Percentiles rank a stretch among this genome's conserved stretches.
Evolutionary conservation across 2,113 vertebrate species (phyloP).

Genomic region (Bothrops jararaca): DNA sequence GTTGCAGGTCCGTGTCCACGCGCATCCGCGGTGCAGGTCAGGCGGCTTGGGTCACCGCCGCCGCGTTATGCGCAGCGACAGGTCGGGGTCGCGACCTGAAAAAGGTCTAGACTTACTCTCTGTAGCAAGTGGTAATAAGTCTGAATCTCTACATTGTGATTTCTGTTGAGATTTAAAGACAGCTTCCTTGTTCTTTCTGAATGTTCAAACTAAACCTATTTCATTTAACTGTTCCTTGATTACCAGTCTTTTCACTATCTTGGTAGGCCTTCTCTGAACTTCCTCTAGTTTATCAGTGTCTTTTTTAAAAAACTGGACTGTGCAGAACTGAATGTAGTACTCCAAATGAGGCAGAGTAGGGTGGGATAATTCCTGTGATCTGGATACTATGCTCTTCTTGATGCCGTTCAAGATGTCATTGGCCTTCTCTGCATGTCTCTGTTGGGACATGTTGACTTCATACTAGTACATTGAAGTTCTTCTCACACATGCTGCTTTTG

Average conservation of each 20-base stretch:
- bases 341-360: neutral
- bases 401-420: neutral
- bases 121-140: neutral
- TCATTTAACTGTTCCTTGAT: neutral
- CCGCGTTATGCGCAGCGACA: too few relatives aligned
- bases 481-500: neutral
- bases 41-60: too few relatives aligned
- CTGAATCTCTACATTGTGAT: neutral
- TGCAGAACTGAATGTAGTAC: neutral
- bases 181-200: neutral
- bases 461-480: neutral
- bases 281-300: neutral
- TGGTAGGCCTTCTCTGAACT: neutral
- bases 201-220: neutral
- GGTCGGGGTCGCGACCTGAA: too few relatives aligned
- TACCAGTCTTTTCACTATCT: neutral
- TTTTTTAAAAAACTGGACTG: neutral
- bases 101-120: neutral
- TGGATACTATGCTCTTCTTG: neutral
- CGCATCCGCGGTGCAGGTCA: too few relatives aligned
- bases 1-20: too few relatives aligned
- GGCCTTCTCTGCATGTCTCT: neutral
- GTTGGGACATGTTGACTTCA: neutral
- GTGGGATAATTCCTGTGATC: neutral
- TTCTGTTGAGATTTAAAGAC: neutral